Conservation (phyloP, 2,888 invertebrate species). For the Tiphia femorata region DNA sequence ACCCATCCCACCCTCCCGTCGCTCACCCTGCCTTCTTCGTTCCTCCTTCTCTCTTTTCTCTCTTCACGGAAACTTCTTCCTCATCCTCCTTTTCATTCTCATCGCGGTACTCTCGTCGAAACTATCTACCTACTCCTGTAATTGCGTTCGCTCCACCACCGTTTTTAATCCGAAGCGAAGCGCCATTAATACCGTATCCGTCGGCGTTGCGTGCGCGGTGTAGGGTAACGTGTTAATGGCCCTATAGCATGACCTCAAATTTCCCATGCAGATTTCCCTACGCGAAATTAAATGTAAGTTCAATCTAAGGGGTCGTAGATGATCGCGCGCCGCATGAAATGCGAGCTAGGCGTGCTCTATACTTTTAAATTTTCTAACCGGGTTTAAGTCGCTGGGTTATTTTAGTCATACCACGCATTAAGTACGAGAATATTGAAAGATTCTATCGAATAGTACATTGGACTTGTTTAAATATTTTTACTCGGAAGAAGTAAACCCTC, state of each 20-base stretch:
- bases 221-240: conserved; percentile 1
- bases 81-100: neutral
- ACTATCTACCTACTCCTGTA: neutral
- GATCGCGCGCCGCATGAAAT: too few species aligned
- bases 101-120: conserved; percentile 5
- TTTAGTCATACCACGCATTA: too few species aligned
- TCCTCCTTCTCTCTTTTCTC: neutral
- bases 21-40: neutral
- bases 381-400: too few species aligned
- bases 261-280: neutral
- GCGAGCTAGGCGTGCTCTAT: too few species aligned
- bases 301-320: too few species aligned
- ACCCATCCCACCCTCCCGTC: neutral
- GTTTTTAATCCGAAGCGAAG: neutral
- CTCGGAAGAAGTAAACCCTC: too few species aligned
- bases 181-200: neutral
- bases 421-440: too few species aligned
- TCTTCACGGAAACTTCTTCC: neutral
- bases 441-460: too few species aligned
- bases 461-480: too few species aligned
- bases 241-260: neutral
- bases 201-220: neutral
- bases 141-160: neutral
- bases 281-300: neutral
- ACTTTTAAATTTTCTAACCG: too few species aligned